Percentiles rank a stretch among this genome's conserved stretches.
phyloP scores from a whole-genome alignment of 2,113 vertebrate species.

The Sinocyclocheilus anophthalmus region DNA sequence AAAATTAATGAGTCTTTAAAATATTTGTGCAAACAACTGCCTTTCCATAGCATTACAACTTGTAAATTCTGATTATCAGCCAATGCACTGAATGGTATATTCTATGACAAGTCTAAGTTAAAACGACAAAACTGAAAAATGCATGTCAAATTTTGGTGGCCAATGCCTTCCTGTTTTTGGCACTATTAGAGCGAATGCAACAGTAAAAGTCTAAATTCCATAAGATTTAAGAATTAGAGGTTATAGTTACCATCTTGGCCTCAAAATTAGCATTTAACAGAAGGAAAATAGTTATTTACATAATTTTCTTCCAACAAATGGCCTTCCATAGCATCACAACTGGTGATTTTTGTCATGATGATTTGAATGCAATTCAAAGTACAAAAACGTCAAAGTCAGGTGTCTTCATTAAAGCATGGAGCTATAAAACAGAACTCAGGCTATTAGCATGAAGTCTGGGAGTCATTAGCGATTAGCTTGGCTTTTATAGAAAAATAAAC shows the following conservation, averaged over 20 bases:
- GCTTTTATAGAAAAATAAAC: constrained; percentile 54
- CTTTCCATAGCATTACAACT: not conserved
- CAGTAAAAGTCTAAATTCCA: too few species aligned
- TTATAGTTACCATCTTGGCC: too few species aligned
- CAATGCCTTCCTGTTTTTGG: too few species aligned
- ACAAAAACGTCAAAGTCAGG: not conserved
- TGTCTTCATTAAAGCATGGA: constrained; percentile 6
- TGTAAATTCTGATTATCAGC: not conserved
- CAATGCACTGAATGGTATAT: not conserved
- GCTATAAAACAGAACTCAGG: not conserved
- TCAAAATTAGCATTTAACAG: too few species aligned
- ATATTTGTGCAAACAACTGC: too few species aligned
- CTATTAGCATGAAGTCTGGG: not conserved
- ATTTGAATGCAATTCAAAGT: not conserved
- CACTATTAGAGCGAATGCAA: too few species aligned
- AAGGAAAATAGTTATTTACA: not conserved
- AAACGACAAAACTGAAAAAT: not conserved
- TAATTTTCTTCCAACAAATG: not conserved
- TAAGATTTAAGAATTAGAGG: too few species aligned
- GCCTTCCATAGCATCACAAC: not conserved
- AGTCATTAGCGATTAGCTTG: constrained; percentile 35
- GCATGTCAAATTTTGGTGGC: not conserved
- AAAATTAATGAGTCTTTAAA: too few species aligned
- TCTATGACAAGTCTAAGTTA: too few species aligned
- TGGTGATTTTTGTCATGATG: not conserved